Evolutionary conservation across 2,797 vertebrate genomes (phyloP).

Genomic region (Corythornis leucogaster): DNA sequence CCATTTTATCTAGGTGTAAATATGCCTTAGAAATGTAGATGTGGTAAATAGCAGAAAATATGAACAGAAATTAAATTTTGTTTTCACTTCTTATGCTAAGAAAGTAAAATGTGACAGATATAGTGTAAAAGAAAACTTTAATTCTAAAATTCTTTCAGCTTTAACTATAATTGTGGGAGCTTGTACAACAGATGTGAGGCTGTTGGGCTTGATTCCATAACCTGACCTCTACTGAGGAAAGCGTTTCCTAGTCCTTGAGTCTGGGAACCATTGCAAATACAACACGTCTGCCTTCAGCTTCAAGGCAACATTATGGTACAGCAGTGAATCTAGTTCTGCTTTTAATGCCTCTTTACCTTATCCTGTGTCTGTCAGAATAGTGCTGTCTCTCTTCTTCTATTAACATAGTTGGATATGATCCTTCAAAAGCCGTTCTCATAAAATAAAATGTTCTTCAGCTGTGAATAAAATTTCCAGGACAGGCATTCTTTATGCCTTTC

Average conservation of each 20-base stretch:
- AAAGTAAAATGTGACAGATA: neutral
- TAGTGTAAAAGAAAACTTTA: neutral
- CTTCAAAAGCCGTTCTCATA: neutral
- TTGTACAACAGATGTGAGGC: rapidly evolving
- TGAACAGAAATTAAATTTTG: neutral
- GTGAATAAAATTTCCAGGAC: neutral
- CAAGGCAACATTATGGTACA: neutral
- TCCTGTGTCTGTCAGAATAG: neutral
- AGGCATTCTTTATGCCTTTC: neutral
- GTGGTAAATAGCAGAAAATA: neutral
- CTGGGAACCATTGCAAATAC: neutral
- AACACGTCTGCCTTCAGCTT: neutral
- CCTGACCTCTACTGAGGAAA: neutral
- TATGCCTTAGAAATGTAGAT: neutral
- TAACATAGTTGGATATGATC: neutral
- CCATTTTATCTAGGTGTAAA: neutral
- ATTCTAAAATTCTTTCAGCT: neutral
- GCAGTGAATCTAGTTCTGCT: neutral
- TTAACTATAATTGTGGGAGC: neutral
- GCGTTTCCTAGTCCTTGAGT: neutral
- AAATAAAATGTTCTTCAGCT: neutral
- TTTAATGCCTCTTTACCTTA: neutral
- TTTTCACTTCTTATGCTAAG: neutral
- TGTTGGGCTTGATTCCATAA: neutral
- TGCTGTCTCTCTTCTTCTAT: neutral